These are phyloP conservation scores for Microplitis mediator DNA, from an alignment of 1,140 invertebrate genomes.

Conservation along the genomic window DNA sequence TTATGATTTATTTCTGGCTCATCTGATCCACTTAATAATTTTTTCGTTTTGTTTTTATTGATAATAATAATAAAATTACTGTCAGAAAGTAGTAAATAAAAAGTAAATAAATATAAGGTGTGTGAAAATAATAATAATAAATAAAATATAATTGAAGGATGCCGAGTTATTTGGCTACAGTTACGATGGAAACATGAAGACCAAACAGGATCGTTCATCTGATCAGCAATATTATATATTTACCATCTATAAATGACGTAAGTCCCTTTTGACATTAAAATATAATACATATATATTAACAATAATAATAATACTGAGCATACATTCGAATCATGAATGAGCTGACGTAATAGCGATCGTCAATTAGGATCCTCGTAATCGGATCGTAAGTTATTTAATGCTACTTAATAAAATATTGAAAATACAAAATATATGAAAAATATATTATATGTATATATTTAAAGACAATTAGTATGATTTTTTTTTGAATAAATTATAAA, in stretches of 20 bases:
- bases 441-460: no score
- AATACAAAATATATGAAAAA: no score
- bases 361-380: conserved; percentile 22
- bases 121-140: neutral
- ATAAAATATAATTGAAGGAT: conserved; percentile 27
- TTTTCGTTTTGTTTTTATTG: no score
- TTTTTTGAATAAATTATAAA: no score
- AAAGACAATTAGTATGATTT: no score
- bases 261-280: conserved; percentile 38
- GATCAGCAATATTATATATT: conserved; percentile 48
- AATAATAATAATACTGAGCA: neutral
- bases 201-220: conserved; percentile 39
- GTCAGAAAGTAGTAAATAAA: conserved; percentile 1
- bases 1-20: no score
- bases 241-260: conserved; percentile 60
- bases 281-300: no score
- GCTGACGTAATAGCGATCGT: conserved; percentile 21
- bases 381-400: neutral
- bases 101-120: neutral
- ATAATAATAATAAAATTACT: no score
- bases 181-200: conserved; percentile 60
- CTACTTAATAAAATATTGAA: neutral
- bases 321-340: conserved; percentile 17
- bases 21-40: no score
- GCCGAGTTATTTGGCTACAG: conserved; percentile 40